Base-by-base conservation (phyloP, 2,888 invertebrate genomes). In the Polydrusus tereticollis region DNA sequence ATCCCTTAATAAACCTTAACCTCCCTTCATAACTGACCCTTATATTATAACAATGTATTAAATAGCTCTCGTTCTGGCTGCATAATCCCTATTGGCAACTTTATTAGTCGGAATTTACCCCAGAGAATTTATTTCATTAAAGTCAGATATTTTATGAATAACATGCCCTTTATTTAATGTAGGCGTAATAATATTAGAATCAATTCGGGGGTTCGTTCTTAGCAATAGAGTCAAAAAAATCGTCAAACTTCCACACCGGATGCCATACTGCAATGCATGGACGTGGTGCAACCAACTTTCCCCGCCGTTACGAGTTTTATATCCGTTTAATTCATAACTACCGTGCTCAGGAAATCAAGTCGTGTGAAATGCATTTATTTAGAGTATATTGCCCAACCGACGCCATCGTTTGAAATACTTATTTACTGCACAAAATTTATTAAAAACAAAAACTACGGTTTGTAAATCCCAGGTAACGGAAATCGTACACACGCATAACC, bases 301-400 rank as follows among this genome's bases (percentile, higher is more conserved):
- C 36, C 38, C 58, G n/a, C n/a, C 14, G 38, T 62, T 68, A 73
- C 69, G 57, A 69, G 69, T 73, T 70, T 69, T 73, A 73, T 73
- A 73, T 73, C 73, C 73, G 73, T 60, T 73, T 66, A 70, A 73
- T 73, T 73, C 73, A 73, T 73, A 69, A 73, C 73, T 70, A 57
- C 69, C 47, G 69, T 55, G 59, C 65, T 64, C 68, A 70, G 73
- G 73, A 73, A 73, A 73, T 70, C 73, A 47, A 70, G 69, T 70
- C 73, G 73, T 73, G 73, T 69, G 73, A 73, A 73, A 60, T 70
- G 69, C 65, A 73, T 69, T 69, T 66, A 65, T 64, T 58, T 65
- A 50, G 59, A 55, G 60, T 41, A 10, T 60, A 66, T 71, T 60
- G 16, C 29, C 60, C 59, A 50, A 38, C 41, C n/a, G 52, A 64